These are phyloP conservation scores for Leucophenga varia DNA, from an alignment of 1,140 invertebrate species.

Conservation along the genomic window DNA sequence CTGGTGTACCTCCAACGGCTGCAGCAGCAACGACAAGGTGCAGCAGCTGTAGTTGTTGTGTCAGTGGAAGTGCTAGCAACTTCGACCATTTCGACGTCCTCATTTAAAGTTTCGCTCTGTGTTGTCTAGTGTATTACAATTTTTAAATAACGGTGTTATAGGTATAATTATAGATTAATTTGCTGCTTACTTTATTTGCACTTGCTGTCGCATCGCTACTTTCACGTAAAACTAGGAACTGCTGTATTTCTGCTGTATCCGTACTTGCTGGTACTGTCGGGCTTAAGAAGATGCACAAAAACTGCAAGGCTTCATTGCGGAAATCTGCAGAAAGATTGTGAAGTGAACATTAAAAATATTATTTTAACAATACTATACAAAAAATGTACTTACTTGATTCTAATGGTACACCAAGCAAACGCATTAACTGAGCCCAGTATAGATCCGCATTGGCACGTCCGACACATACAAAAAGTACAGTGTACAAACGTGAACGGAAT, in stretches of 20 bases:
- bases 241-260: slow-evolving; percentile 35
- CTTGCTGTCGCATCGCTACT: slow-evolving; percentile 2
- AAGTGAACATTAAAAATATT: neutral
- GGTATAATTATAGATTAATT: no score
- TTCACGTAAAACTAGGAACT: slow-evolving; percentile 41
- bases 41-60: slow-evolving; percentile 15
- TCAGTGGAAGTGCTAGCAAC: slow-evolving; percentile 17
- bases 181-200: no score
- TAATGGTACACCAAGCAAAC: slow-evolving; percentile 25
- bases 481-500: slow-evolving; percentile 38
- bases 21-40: neutral
- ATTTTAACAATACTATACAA: neutral
- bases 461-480: slow-evolving; percentile 42
- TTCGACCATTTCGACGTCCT: slow-evolving; percentile 44
- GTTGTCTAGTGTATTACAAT: no score
- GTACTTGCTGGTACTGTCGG: slow-evolving; percentile 27
- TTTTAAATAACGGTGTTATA: no score
- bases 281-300: slow-evolving; percentile 35
- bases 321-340: slow-evolving; percentile 27
- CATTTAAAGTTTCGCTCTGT: no score
- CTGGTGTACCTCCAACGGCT: slow-evolving; percentile 18
- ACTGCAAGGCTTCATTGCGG: slow-evolving; percentile 37
- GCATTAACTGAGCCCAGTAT: slow-evolving; percentile 45
- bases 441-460: slow-evolving; percentile 41
- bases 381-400: slow-evolving; percentile 28